phyloP scores from a whole-genome alignment of 2,888 invertebrate species.

The Macropis europaea region DNA sequence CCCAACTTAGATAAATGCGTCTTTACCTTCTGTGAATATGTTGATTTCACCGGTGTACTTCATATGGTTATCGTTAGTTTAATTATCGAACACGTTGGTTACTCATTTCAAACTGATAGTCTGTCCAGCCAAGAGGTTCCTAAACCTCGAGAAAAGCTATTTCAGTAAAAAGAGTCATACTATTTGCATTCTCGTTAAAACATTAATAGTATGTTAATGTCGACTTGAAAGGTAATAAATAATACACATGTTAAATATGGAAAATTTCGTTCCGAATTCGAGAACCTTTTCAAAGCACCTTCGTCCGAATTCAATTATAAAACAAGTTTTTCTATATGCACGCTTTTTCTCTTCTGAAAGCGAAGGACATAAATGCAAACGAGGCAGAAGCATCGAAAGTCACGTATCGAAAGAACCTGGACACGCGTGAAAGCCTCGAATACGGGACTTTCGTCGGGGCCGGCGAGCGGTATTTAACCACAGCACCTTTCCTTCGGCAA shows the following conservation, averaged over 20 bases:
- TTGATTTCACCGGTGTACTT: neutral
- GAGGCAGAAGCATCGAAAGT: neutral
- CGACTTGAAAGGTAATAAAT: too few relatives aligned
- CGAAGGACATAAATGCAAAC: neutral
- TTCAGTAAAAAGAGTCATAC: too few relatives aligned
- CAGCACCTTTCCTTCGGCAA: constrained; percentile 50
- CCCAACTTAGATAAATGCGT: constrained; percentile 17
- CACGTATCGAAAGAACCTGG: neutral
- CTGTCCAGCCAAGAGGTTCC: too few relatives aligned
- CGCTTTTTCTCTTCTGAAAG: neutral
- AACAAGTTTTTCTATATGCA: neutral
- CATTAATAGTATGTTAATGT: too few relatives aligned
- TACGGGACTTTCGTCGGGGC: constrained; percentile 18
- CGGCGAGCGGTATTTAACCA: constrained; percentile 48
- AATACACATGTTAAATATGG: too few relatives aligned
- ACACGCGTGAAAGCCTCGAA: constrained; percentile 20
- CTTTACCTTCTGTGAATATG: neutral
- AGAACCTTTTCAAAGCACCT: neutral
- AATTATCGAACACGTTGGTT: too few relatives aligned
- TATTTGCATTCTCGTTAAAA: too few relatives aligned
- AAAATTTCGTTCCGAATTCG: too few relatives aligned
- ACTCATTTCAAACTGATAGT: too few relatives aligned
- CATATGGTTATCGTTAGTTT: neutral
- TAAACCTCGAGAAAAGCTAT: too few relatives aligned
- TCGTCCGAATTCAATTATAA: constrained; percentile 4